phyloP scores from a whole-genome alignment of 2,797 vertebrate genomes.

The Megaceryle alcyon region DNA sequence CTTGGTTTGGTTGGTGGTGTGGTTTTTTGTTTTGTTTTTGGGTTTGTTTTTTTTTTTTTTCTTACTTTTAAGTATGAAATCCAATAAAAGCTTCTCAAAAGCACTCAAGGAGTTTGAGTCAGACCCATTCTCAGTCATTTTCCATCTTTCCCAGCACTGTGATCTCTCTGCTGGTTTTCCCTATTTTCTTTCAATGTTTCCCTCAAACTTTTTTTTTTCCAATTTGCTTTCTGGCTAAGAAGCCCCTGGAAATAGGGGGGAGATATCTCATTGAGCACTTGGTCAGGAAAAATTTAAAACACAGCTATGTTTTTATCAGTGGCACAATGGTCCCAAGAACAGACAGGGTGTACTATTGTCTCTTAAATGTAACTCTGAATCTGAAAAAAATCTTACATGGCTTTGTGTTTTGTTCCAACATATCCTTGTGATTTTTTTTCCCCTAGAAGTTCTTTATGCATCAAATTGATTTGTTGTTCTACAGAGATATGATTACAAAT shows the following conservation, averaged over 20 bases:
- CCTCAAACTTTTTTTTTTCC: background rate
- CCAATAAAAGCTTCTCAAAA: background rate
- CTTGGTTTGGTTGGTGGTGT: background rate
- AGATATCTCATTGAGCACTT: background rate
- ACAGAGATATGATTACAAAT: constrained; percentile 68
- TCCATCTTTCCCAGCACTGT: background rate
- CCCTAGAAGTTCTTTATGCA: background rate
- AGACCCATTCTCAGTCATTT: background rate
- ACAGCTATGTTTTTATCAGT: background rate
- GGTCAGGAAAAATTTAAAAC: background rate
- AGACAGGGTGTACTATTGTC: background rate
- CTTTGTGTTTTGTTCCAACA: background rate
- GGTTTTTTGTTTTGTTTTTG: no score
- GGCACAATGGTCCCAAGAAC: background rate
- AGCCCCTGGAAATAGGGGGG: background rate
- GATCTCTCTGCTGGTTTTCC: background rate
- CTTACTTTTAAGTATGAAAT: background rate
- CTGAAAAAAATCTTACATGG: background rate
- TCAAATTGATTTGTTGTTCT: constrained; percentile 37
- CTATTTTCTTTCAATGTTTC: background rate
- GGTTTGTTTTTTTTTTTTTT: background rate
- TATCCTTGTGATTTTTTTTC: background rate
- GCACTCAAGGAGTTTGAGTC: background rate
- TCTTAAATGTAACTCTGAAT: background rate
- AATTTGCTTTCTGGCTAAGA: background rate